A percentile compares a stretch with the other conserved stretches of the same genome.
phyloP scores from a whole-genome alignment of 1,140 invertebrate genomes.

The Littorina saxatilis region DNA sequence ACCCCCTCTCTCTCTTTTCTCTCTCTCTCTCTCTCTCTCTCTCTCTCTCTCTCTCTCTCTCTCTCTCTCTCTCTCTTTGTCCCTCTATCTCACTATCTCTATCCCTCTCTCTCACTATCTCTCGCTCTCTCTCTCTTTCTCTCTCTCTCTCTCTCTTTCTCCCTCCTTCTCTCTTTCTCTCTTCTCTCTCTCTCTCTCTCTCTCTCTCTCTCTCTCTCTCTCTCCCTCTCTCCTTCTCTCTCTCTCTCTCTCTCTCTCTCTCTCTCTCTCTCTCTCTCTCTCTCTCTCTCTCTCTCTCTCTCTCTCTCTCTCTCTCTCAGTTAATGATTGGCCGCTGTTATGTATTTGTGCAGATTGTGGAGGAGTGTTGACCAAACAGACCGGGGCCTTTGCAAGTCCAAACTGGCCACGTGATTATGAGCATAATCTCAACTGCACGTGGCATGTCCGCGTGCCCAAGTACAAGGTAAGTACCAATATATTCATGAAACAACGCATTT shows the following conservation, averaged over 20 bases:
- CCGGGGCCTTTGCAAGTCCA: constrained; percentile 63
- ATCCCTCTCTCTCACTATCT: constrained; percentile 1
- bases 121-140: neutral
- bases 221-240: neutral
- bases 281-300: constrained; percentile 18
- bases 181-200: neutral
- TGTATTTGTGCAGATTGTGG: constrained; percentile 60
- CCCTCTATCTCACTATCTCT: constrained; percentile 1
- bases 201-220: neutral
- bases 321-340: neutral
- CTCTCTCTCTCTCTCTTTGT: constrained; percentile 7
- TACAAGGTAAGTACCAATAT: constrained; percentile 62
- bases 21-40: neutral
- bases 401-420: constrained; percentile 68
- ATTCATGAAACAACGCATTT: no score
- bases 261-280: neutral
- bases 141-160: constrained; percentile 9
- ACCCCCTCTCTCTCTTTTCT: no score
- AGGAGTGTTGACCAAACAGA: constrained; percentile 45
- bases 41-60: neutral
- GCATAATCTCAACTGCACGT: constrained; percentile 66
- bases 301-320: neutral
- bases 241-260: neutral
- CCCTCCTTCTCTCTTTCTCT: neutral
- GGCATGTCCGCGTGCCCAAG: constrained; percentile 59